Percentiles rank a stretch among this genome's conserved stretches.
phyloP scores from a whole-genome alignment of 2,113 vertebrate species.

The Myanophis thanlyinensis region DNA sequence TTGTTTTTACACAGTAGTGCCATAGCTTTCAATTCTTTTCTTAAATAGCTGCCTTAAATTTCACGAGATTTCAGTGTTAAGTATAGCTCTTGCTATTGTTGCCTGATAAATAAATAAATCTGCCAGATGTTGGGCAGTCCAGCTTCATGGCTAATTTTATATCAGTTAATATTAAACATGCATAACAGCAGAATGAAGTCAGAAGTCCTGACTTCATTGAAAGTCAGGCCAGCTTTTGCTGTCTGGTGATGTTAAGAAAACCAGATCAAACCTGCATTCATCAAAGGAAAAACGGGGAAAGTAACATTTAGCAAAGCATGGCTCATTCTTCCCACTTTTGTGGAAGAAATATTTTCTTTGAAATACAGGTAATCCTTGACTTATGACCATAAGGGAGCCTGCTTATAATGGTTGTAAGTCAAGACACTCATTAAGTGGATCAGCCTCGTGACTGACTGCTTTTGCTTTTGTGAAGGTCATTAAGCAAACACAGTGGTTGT shows the following conservation, averaged over 20 bases:
- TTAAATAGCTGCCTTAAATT: not conserved
- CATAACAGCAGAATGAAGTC: not conserved
- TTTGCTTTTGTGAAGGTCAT: not conserved
- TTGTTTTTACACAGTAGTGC: not conserved
- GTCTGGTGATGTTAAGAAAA: not conserved
- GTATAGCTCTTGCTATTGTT: not conserved
- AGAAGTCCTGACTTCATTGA: not conserved
- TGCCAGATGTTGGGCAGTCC: not conserved
- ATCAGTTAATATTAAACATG: not conserved
- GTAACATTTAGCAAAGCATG: not conserved
- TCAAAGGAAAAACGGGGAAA: not conserved
- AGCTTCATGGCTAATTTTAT: not conserved
- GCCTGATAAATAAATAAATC: not conserved
- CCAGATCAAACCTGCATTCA: not conserved
- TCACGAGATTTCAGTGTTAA: not conserved
- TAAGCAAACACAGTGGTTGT: not conserved
- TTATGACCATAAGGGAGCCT: not conserved
- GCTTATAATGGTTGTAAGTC: not conserved
- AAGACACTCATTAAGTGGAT: not conserved
- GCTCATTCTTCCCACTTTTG: not conserved
- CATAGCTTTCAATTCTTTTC: not conserved
- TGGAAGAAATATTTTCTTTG: not conserved
- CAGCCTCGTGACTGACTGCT: not conserved
- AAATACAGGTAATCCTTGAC: not conserved
- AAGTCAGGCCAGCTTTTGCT: not conserved